phyloP scores from a whole-genome alignment of 2,888 invertebrate genomes.

The Girardia tigrina region DNA sequence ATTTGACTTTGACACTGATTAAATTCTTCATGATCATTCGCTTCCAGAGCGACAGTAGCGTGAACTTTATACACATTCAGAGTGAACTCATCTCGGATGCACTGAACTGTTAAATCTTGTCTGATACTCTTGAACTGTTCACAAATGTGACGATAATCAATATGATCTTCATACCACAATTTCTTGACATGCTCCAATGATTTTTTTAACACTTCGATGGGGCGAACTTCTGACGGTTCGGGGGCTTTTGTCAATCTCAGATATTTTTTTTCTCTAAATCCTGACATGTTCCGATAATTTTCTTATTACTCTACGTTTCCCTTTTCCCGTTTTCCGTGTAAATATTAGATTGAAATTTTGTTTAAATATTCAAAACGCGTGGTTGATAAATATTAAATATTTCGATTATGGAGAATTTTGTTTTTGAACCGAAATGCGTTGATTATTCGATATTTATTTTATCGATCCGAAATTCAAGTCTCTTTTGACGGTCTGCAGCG shows the following conservation, averaged over 20 bases:
- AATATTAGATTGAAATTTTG: no score
- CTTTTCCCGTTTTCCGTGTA: no score
- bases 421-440: no score
- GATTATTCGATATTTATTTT: no score
- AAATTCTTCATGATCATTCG: slow-evolving; percentile 93
- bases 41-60: slow-evolving; percentile 88
- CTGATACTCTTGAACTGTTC: slow-evolving; percentile 95
- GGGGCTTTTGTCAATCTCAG: slow-evolving; percentile 72
- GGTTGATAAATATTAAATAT: no score
- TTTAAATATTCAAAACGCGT: no score
- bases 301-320: slow-evolving; percentile 59
- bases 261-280: slow-evolving; percentile 89
- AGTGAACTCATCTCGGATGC: slow-evolving; percentile 79
- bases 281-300: slow-evolving; percentile 80
- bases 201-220: slow-evolving; percentile 67
- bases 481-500: no score
- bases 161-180: slow-evolving; percentile 64
- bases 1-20: slow-evolving; percentile 98
- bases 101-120: slow-evolving; percentile 96
- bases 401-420: no score
- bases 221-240: slow-evolving; percentile 59
- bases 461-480: no score
- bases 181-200: slow-evolving; percentile 77
- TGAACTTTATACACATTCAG: slow-evolving; percentile 98
- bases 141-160: slow-evolving; percentile 88